Conservation (phyloP, 2,888 invertebrate genomes). For the Apotomis turbidana region DNA sequence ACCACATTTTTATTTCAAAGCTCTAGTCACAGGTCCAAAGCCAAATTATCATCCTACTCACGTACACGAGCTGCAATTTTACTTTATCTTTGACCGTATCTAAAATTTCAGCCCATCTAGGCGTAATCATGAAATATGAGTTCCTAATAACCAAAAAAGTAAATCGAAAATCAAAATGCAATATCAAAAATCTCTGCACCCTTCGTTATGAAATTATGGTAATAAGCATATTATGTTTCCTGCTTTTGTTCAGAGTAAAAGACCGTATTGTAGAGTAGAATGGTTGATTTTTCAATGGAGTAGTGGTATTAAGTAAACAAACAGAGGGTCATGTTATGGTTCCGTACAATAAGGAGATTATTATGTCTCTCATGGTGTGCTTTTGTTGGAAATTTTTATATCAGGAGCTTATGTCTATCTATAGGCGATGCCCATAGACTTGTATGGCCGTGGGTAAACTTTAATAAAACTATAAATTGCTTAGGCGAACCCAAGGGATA, state of each 20-base stretch:
- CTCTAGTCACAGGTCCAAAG: not conserved
- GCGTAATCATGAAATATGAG: conserved; percentile 64
- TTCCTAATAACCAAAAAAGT: conserved; percentile 56
- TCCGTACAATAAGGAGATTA: conserved; percentile 70
- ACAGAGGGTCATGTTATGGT: conserved; percentile 57
- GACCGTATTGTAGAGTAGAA: conserved; percentile 44
- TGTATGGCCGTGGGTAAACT: conserved; percentile 53
- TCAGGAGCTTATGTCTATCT: conserved; percentile 51
- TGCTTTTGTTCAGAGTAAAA: not conserved
- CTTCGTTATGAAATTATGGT: conserved; percentile 80
- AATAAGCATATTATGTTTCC: conserved; percentile 48
- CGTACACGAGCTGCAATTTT: conserved; percentile 6
- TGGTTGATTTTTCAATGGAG: conserved; percentile 42
- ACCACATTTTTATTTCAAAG: no score
- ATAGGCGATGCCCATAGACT: conserved; percentile 11
- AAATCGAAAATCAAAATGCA: conserved; percentile 73
- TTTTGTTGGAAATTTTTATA: conserved; percentile 62
- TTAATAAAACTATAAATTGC: conserved; percentile 65
- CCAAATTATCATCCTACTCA: conserved; percentile 1
- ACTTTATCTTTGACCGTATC: conserved; percentile 29
- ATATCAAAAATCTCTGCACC: conserved; percentile 75
- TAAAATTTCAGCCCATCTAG: conserved; percentile 45
- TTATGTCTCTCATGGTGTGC: conserved; percentile 69
- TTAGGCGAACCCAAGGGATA: conserved; percentile 21
- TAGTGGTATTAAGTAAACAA: conserved; percentile 33